A percentile compares a stretch with the other conserved stretches of the same genome.
Evolutionary conservation across 64 coral and sea anemone species (phyloP).

Genomic region (Pachyseris speciosa): DNA sequence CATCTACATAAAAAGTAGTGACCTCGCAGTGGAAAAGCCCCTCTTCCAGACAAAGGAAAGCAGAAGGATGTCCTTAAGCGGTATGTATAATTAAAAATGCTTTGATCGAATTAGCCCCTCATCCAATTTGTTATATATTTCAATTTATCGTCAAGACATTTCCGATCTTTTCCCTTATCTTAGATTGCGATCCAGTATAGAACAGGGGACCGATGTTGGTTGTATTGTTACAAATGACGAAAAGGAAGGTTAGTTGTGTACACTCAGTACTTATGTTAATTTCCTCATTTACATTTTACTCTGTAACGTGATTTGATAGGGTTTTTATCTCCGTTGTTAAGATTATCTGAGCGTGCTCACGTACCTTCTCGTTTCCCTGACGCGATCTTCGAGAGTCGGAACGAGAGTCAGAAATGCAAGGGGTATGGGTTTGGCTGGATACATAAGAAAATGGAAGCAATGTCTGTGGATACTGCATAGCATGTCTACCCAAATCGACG

Average conservation of each 20-base stretch:
- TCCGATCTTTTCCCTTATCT: neutral
- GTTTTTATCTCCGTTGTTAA: no score
- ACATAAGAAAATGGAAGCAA: no score
- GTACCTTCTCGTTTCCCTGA: no score
- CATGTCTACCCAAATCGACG: no score
- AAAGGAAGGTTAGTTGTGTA: neutral
- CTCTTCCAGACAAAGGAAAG: neutral
- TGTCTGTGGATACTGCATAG: no score
- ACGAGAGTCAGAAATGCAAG: no score
- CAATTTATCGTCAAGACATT: neutral
- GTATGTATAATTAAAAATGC: neutral
- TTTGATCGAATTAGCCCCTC: neutral
- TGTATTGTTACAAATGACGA: neutral
- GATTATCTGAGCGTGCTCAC: no score
- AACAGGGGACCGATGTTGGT: neutral
- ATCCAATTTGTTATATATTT: no score
- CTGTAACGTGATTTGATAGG: no score
- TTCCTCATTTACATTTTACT: neutral
- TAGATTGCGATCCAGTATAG: neutral
- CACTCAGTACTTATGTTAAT: neutral
- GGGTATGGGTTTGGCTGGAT: no score
- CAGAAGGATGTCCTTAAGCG: neutral
- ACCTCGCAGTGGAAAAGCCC: neutral
- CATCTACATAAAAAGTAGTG: neutral
- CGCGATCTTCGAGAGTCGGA: no score